Evolutionary conservation across 2,888 invertebrate species (phyloP).

Genomic region (Ophion costatus): DNA sequence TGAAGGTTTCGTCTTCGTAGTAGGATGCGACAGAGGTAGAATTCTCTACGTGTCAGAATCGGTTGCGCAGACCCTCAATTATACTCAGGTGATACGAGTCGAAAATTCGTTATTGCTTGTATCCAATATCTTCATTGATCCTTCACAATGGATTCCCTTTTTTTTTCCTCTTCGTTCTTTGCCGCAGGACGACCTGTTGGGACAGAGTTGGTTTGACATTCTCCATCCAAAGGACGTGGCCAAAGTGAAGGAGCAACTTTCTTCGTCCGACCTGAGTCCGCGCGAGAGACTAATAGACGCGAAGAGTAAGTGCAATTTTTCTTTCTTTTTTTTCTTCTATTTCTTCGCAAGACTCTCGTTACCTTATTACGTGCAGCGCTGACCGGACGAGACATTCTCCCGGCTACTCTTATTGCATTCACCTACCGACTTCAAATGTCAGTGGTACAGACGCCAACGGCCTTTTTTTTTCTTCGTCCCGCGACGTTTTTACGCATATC

Average conservation of each 20-base stretch:
- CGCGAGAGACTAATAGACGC: conserved; percentile 95
- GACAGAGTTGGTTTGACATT: conserved; percentile 97
- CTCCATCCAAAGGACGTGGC: conserved; percentile 97
- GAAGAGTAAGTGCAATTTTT: conserved; percentile 88
- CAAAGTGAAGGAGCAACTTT: conserved; percentile 97
- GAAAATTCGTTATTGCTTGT: neutral
- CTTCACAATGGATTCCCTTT: conserved; percentile 46
- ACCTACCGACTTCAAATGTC: conserved; percentile 30
- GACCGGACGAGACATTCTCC: conserved; percentile 42
- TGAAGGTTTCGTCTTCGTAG: conserved; percentile 95
- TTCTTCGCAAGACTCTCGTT: conserved; percentile 5
- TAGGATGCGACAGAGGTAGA: conserved; percentile 95
- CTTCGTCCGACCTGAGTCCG: conserved; percentile 94
- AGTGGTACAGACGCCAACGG: conserved; percentile 11
- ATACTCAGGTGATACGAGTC: conserved; percentile 88
- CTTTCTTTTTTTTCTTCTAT: neutral
- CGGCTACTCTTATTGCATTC: conserved; percentile 3
- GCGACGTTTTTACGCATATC: conserved; percentile 25
- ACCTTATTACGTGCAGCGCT: conserved; percentile 14
- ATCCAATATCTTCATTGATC: neutral
- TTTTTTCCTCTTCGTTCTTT: conserved; percentile 11
- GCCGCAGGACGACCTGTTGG: conserved; percentile 91
- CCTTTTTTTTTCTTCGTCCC: conserved; percentile 1
- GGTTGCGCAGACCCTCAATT: conserved; percentile 92
- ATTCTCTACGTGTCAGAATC: conserved; percentile 96